These are phyloP conservation scores for Orchestia grillus DNA, from an alignment of 1,140 invertebrate genomes.

Conservation along the genomic window DNA sequence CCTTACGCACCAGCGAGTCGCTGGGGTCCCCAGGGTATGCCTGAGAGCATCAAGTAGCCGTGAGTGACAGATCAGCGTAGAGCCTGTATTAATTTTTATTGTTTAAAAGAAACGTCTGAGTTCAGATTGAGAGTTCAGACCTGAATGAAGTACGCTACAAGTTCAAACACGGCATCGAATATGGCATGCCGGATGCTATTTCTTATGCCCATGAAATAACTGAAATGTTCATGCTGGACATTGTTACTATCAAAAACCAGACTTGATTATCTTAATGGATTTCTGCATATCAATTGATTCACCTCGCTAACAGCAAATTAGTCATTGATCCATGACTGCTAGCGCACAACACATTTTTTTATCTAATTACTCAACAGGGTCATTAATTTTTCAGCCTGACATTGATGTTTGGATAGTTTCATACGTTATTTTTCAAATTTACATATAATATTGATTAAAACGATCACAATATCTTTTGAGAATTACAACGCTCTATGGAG, in stretches of 20 bases:
- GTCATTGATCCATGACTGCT: too few species aligned
- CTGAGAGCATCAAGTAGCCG: constrained; percentile 46
- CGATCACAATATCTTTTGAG: too few species aligned
- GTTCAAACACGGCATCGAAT: not conserved
- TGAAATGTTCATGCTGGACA: not conserved
- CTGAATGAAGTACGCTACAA: not conserved
- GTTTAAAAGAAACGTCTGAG: too few species aligned
- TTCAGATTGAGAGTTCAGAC: not conserved
- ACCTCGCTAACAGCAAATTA: too few species aligned
- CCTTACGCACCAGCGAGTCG: constrained; percentile 66
- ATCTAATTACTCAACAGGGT: too few species aligned
- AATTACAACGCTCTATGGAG: too few species aligned
- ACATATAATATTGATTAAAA: too few species aligned
- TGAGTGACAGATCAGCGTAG: not conserved
- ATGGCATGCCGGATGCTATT: not conserved
- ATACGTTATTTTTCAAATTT: too few species aligned
- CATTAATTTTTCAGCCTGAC: too few species aligned
- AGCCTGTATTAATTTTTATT: too few species aligned
- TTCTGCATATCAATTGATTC: not conserved
- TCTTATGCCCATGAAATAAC: not conserved
- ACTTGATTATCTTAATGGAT: not conserved
- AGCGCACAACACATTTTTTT: too few species aligned
- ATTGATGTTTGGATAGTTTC: too few species aligned
- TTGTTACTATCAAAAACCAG: not conserved
- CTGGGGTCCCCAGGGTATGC: constrained; percentile 69